These are phyloP conservation scores for Sebastolobus alascanus DNA, from an alignment of 2,797 vertebrate genomes.

Conservation along the genomic window DNA sequence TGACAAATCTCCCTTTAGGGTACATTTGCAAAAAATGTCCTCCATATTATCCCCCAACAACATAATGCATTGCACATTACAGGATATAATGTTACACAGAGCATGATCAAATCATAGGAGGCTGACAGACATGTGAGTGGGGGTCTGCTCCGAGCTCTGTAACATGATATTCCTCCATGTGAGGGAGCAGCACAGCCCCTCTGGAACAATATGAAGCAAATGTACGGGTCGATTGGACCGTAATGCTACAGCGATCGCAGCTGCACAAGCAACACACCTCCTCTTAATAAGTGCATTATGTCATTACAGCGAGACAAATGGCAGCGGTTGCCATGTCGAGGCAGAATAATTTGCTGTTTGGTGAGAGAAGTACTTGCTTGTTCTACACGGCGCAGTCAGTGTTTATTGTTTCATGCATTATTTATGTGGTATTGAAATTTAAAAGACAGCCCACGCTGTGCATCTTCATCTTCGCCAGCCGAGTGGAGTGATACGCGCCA, in stretches of 20 bases:
- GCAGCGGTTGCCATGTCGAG: conserved; percentile 38
- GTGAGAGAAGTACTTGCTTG: conserved; percentile 23
- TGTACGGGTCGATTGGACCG: conserved; percentile 55
- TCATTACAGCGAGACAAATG: conserved; percentile 39
- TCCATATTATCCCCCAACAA: neutral
- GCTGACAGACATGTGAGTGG: conserved; percentile 56
- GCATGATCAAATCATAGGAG: conserved; percentile 72
- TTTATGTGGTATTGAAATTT: conserved; percentile 62
- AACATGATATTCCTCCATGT: conserved; percentile 71
- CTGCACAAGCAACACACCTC: conserved; percentile 51
- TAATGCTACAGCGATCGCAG: conserved; percentile 49
- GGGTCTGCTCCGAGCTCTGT: conserved; percentile 65
- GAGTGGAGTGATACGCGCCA: neutral
- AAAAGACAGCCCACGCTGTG: conserved; percentile 49
- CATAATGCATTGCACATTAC: conserved; percentile 43
- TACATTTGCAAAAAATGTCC: neutral
- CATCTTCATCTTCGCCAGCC: conserved; percentile 13
- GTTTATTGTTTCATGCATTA: conserved; percentile 73
- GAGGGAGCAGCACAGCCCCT: conserved; percentile 48
- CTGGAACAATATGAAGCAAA: conserved; percentile 52
- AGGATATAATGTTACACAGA: conserved; percentile 68
- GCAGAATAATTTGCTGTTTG: conserved; percentile 31
- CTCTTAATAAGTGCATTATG: conserved; percentile 53
- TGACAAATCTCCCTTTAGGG: no score
- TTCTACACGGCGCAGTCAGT: conserved; percentile 22